A percentile compares a stretch with the other conserved stretches of the same genome.
phyloP scores from a whole-genome alignment of 2,797 vertebrate genomes.

The Pipistrellus pipistrellus region DNA sequence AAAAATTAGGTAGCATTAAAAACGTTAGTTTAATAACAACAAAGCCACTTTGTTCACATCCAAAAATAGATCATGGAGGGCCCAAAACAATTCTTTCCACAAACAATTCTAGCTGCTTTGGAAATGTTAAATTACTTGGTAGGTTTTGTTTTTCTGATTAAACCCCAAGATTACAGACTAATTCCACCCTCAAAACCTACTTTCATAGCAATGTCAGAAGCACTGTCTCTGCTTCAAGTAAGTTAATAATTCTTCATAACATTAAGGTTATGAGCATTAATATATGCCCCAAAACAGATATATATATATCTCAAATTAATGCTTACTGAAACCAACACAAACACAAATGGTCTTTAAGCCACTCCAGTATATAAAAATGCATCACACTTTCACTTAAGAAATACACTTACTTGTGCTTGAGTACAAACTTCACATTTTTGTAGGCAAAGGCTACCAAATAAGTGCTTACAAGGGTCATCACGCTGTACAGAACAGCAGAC shows the following conservation, averaged over 20 bases:
- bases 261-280: not conserved
- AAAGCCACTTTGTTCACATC: not conserved
- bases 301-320: not conserved
- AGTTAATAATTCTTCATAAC: not conserved
- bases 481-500: conserved; percentile 97
- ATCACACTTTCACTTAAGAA: conserved; percentile 10
- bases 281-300: not conserved
- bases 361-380: not conserved
- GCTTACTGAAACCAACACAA: not conserved
- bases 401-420: conserved; percentile 97
- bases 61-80: not conserved
- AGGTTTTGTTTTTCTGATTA: conserved; percentile 34
- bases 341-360: not conserved
- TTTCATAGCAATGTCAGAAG: not conserved
- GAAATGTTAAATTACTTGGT: not conserved
- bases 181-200: conserved; percentile 12
- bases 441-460: conserved; percentile 98
- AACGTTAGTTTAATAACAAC: not conserved
- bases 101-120: conserved; percentile 37
- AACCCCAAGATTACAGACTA: not conserved
- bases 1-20: conserved; percentile 2
- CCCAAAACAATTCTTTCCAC: conserved; percentile 1
- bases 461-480: conserved; percentile 98
- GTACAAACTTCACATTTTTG: conserved; percentile 99
- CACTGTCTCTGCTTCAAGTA: not conserved